Evolutionary conservation across 2,113 vertebrate genomes (phyloP), one percentile per base, ranked within the genome.

Genomic region (Heterotis niloticus): DNA sequence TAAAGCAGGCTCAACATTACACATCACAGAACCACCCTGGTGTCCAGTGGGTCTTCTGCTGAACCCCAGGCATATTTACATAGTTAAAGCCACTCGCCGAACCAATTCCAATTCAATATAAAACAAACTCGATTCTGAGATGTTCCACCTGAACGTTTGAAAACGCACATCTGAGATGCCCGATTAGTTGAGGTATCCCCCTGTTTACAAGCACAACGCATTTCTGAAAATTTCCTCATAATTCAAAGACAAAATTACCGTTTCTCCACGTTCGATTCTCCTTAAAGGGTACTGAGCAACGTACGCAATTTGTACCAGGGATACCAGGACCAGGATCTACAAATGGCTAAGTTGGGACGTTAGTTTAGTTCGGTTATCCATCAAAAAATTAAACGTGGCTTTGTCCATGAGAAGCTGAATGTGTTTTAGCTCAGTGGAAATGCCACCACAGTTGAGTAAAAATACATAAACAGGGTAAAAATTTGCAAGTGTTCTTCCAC

Each of bases 341-440:
- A 56, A 57, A 56, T 24, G 71, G 24, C 11, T 26, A 2, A 24
- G 44, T 44, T 54, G 26, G 16, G 10, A 73, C 52, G 14, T 73
- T 18, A 52, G 71, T 28, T 26, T 74, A 28, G 52, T 7, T n/a
- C 54, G 57, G 18, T 16, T n/a, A 54, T 74, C 71, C 57, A 54
- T 17, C 10, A 57, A 24, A 23, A 65, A 65, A 65, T 17, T 26
- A 57, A 57, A 17, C 57, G 71, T 74, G 54, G 23, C 23, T 74
- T 26, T 74, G 51, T 11, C 23, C 24, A 54, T 57, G 26, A 26
- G 54, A 74, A 57, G 71, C 4, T 54, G 23, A 23, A 59, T 74
- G 56, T 74, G n/a, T 59, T 74, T 74, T 56, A 56, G 57, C 54
- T 54, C 18, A 26, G 57, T 23, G 71, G 71, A 74, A 59, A 28